Percentiles rank a stretch among this genome's conserved stretches.
Conservation (phyloP, 2,888 invertebrate species). For the Hesperia comma region DNA sequence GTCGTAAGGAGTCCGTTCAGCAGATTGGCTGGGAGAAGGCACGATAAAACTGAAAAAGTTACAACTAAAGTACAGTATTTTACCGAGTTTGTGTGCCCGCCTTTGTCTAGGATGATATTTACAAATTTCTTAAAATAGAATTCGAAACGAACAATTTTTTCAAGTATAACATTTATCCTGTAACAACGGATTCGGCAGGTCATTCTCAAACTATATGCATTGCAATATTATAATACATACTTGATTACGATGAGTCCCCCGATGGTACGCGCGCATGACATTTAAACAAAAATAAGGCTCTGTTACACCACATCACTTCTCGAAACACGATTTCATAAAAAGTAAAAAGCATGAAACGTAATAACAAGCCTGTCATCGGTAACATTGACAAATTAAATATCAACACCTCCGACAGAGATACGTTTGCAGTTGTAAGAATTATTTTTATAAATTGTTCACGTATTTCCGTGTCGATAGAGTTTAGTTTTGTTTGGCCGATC, state of each 20-base stretch:
- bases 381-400: conserved; percentile 82
- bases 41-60: conserved; percentile 43
- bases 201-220: too few species aligned
- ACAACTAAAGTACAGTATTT: conserved; percentile 34
- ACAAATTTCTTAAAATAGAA: background rate
- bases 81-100: conserved; percentile 25
- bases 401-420: conserved; percentile 53
- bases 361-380: conserved; percentile 74
- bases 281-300: conserved; percentile 49
- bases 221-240: too few species aligned
- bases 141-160: too few species aligned
- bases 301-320: conserved; percentile 56
- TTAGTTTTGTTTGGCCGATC: conserved; percentile 35
- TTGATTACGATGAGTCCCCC: background rate
- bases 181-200: too few species aligned
- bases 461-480: conserved; percentile 30
- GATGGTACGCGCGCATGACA: conserved; percentile 42
- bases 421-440: conserved; percentile 35
- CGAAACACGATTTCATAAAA: conserved; percentile 58
- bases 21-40: conserved; percentile 44
- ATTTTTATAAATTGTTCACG: conserved; percentile 25
- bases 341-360: conserved; percentile 58
- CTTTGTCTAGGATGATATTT: conserved; percentile 7
- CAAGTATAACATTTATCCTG: too few species aligned
- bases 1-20: conserved; percentile 40